phyloP scores from a whole-genome alignment of 2,797 vertebrate species.

The Nyctibius grandis region DNA sequence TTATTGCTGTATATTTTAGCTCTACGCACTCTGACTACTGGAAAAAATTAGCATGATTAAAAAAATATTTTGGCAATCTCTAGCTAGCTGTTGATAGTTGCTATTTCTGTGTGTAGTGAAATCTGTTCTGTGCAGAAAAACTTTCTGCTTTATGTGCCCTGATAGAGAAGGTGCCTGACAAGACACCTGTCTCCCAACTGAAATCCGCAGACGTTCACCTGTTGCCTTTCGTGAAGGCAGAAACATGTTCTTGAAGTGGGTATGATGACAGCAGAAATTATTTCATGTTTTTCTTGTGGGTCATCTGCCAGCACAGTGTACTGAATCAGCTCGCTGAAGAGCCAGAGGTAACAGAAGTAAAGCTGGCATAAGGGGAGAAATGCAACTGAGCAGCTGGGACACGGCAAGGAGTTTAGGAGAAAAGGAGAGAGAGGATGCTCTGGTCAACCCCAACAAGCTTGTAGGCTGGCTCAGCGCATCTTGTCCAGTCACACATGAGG shows the following conservation, averaged over 20 bases:
- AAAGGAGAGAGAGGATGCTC: neutral
- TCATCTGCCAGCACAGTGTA: neutral
- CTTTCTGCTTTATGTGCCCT: neutral
- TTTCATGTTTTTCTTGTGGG: neutral
- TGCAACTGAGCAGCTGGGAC: neutral
- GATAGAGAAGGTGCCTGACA: accelerated
- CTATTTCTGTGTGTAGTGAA: neutral
- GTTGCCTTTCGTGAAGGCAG: neutral
- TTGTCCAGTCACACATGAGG: neutral
- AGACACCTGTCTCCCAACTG: neutral
- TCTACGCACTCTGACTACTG: neutral
- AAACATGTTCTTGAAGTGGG: neutral
- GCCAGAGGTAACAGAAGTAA: neutral
- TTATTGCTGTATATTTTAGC: neutral
- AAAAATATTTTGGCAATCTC: neutral
- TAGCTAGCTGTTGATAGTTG: neutral
- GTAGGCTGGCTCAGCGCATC: neutral
- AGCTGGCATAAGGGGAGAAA: neutral
- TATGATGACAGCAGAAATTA: neutral
- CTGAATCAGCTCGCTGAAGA: neutral
- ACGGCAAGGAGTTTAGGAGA: neutral
- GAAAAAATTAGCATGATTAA: neutral
- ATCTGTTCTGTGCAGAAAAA: neutral
- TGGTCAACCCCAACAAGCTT: neutral
- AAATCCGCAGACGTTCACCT: neutral